Evolutionary conservation across 1,140 invertebrate species (phyloP).

Genomic region (Apis mellifera): Amel_HAv3.1 CM009936.2:1605501-1606000

Average conservation of each 20-base stretch:
- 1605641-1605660: too few relatives aligned
- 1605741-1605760: conserved; percentile 90
- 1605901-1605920: conserved; percentile 93
- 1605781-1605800: conserved; percentile 81
- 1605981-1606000: conserved; percentile 81
- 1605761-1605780: conserved; percentile 88
- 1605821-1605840: conserved; percentile 90
- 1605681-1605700: conserved; percentile 76
- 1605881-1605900: conserved; percentile 86
- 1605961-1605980: conserved; percentile 90
- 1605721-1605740: conserved; percentile 86
- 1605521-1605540: too few relatives aligned
- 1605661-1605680: background rate
- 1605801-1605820: conserved; percentile 82
- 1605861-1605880: conserved; percentile 85
- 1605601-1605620: too few relatives aligned
- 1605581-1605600: too few relatives aligned
- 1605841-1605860: conserved; percentile 85
- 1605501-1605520: too few relatives aligned
- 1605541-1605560: too few relatives aligned
- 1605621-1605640: too few relatives aligned
- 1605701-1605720: conserved; percentile 85
- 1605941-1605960: conserved; percentile 89
- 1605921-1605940: conserved; percentile 89
- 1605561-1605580: too few relatives aligned